phyloP scores from a whole-genome alignment of 2,113 vertebrate genomes.

The Chaetops frenatus region DNA sequence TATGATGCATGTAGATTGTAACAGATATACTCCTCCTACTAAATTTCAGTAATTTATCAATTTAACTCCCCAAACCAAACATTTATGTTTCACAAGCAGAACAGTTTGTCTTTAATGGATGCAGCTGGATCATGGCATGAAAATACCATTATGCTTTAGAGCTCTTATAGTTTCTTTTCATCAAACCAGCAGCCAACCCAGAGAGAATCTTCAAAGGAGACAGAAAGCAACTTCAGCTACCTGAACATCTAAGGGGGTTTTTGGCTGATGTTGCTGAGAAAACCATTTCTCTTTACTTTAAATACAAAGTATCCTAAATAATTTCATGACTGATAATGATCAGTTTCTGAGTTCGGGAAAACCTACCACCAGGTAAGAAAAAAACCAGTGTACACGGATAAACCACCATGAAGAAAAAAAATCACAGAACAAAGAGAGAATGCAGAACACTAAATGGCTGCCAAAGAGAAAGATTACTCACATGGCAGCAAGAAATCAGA shows the following conservation, averaged over 20 bases:
- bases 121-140: background rate
- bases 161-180: background rate
- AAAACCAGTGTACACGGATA: fast-evolving
- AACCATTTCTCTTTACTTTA: background rate
- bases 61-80: background rate
- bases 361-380: background rate
- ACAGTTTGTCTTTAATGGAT: background rate
- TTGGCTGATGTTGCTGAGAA: background rate
- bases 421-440: background rate
- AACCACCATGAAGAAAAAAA: background rate
- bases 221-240: background rate
- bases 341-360: background rate
- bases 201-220: background rate
- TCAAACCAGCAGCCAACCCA: background rate
- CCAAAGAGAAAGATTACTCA: background rate
- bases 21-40: background rate
- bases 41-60: background rate
- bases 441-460: background rate
- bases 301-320: background rate
- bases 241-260: background rate
- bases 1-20: background rate
- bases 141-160: background rate
- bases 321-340: background rate
- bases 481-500: background rate
- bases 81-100: background rate